Conservation (phyloP, 2,113 vertebrate species). For the Agapornis roseicollis region DNA sequence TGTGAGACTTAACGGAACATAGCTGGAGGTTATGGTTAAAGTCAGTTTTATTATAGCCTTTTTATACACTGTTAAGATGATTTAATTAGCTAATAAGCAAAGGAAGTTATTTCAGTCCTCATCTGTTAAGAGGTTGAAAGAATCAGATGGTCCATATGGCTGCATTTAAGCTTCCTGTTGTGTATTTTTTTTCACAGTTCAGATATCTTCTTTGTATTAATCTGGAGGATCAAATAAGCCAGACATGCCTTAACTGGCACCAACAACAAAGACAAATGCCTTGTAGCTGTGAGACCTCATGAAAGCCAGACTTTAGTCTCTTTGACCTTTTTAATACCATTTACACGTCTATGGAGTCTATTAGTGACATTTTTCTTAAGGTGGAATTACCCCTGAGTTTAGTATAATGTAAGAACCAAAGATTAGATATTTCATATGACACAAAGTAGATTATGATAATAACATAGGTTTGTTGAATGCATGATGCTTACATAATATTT, state of each 20-base stretch:
- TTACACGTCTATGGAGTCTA: slow-evolving; percentile 43
- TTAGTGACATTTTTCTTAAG: slow-evolving; percentile 59
- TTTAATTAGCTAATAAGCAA: slow-evolving; percentile 74
- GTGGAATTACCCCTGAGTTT: slow-evolving; percentile 50
- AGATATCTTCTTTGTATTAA: slow-evolving; percentile 71
- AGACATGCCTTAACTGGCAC: slow-evolving; percentile 71
- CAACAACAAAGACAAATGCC: slow-evolving; percentile 70
- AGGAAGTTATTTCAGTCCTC: slow-evolving; percentile 70
- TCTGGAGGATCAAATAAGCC: slow-evolving; percentile 70
- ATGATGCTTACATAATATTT: neutral
- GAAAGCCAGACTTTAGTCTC: slow-evolving; percentile 70
- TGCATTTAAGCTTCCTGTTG: slow-evolving; percentile 75
- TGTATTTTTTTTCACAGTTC: slow-evolving; percentile 64
- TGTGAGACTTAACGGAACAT: slow-evolving; percentile 53
- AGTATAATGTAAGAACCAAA: neutral
- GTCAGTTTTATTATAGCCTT: slow-evolving; percentile 69
- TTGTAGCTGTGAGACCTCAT: slow-evolving; percentile 67
- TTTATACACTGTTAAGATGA: slow-evolving; percentile 64
- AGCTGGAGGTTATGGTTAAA: slow-evolving; percentile 70
- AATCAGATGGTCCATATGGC: slow-evolving; percentile 68
- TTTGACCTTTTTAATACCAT: slow-evolving; percentile 68
- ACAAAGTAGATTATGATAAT: neutral
- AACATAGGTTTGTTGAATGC: neutral
- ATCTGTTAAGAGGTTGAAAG: slow-evolving; percentile 69
- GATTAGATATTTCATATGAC: neutral